A percentile compares a stretch with the other conserved stretches of the same genome.
Evolutionary conservation across 92 coral and sea anemone species (phyloP).

Genomic region (Porites cylindrica): DNA sequence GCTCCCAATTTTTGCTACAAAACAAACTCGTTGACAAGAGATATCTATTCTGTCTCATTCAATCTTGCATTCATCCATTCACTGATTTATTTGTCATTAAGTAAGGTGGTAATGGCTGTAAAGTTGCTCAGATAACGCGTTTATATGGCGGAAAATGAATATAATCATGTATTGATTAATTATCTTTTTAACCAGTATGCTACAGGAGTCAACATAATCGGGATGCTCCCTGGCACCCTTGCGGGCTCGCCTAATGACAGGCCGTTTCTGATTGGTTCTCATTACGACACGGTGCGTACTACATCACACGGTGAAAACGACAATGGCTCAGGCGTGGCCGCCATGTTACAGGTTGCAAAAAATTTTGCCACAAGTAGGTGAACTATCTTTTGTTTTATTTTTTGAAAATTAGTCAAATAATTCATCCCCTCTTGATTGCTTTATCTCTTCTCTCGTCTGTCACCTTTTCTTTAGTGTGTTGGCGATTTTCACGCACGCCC

Average conservation of each 20-base stretch:
- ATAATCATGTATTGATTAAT: no score
- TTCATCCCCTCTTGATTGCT: no score
- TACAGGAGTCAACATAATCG: conserved; percentile 77
- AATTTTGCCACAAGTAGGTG: conserved; percentile 72
- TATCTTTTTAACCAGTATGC: conserved; percentile 34
- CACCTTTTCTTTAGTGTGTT: no score
- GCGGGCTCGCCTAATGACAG: conserved; percentile 78
- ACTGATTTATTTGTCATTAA: not conserved
- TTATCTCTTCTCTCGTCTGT: no score
- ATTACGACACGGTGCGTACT: conserved; percentile 83
- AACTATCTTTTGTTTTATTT: not conserved
- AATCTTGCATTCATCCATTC: not conserved
- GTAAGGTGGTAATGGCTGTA: not conserved
- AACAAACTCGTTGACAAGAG: not conserved
- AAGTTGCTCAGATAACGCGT: not conserved
- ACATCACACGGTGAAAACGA: conserved; percentile 84
- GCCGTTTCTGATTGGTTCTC: conserved; percentile 86
- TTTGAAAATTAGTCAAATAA: no score
- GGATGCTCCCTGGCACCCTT: conserved; percentile 62
- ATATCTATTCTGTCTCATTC: not conserved
- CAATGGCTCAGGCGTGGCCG: conserved; percentile 92
- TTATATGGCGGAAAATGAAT: no score
- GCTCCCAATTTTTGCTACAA: no score
- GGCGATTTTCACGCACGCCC: no score
- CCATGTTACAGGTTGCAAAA: conserved; percentile 82